phyloP scores from a whole-genome alignment of 2,797 vertebrate genomes.

The Ctenosaura bakeri region DNA sequence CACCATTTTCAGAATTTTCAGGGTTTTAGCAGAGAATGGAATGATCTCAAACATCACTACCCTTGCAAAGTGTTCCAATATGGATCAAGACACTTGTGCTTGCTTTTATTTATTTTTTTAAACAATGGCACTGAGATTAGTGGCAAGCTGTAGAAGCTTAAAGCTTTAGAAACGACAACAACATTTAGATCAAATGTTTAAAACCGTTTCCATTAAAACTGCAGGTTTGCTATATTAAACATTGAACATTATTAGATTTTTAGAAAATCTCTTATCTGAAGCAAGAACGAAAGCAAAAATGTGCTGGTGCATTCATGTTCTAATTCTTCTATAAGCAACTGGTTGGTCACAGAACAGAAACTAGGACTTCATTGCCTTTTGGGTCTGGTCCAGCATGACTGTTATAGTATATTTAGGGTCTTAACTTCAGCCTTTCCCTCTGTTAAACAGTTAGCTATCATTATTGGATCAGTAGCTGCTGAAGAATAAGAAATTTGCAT shows the following conservation, averaged over 20 bases:
- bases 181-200: too few relatives aligned
- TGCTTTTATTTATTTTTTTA: background rate
- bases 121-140: background rate
- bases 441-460: background rate
- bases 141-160: too few relatives aligned
- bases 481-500: background rate
- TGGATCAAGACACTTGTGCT: background rate
- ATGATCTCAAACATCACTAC: background rate
- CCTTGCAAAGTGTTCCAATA: too few relatives aligned
- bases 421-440: background rate
- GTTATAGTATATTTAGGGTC: background rate
- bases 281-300: background rate
- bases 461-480: background rate
- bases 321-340: background rate
- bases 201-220: too few relatives aligned
- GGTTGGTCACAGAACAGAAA: too few relatives aligned
- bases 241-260: background rate
- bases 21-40: background rate
- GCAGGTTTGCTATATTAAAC: too few relatives aligned
- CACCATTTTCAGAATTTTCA: background rate
- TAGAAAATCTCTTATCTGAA: background rate
- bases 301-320: background rate
- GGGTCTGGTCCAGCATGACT: background rate
- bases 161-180: too few relatives aligned
- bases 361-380: too few relatives aligned